Conservation (phyloP, 2,797 vertebrate species). For the Sebastes trivittatus region DNA sequence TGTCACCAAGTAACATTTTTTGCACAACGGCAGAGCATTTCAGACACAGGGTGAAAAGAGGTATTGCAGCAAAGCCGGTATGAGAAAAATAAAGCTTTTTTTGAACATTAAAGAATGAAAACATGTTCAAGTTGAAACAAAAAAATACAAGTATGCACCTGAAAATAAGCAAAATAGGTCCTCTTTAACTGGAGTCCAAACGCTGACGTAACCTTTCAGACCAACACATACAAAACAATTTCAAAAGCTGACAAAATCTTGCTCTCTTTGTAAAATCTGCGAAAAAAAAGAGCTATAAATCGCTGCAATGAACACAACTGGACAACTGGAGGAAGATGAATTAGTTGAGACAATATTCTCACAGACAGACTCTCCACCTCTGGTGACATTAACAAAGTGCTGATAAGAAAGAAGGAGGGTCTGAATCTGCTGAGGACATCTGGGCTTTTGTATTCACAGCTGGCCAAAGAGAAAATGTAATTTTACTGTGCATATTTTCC, state of each 20-base stretch:
- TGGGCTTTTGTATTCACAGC: conserved; percentile 19
- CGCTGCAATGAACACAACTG: conserved; percentile 10
- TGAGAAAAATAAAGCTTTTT: background rate
- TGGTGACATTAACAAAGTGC: conserved; percentile 11
- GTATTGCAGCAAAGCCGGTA: background rate
- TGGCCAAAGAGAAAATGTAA: conserved; percentile 14
- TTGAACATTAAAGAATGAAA: background rate
- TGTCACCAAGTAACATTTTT: background rate
- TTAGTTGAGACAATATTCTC: conserved; percentile 40
- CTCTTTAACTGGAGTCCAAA: background rate
- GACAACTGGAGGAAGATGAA: background rate
- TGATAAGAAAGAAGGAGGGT: conserved; percentile 11
- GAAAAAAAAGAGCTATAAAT: background rate
- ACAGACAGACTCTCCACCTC: background rate
- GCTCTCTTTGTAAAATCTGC: background rate
- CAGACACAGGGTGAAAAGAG: background rate
- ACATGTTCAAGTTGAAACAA: too few relatives aligned
- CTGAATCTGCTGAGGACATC: background rate
- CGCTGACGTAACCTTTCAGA: background rate
- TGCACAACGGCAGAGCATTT: background rate
- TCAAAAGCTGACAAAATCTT: background rate
- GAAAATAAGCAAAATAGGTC: background rate
- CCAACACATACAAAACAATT: background rate
- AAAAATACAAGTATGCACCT: too few relatives aligned
- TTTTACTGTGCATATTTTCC: conserved; percentile 38